phyloP scores from a whole-genome alignment of 2,113 vertebrate genomes.

The Cottus gobio region DNA sequence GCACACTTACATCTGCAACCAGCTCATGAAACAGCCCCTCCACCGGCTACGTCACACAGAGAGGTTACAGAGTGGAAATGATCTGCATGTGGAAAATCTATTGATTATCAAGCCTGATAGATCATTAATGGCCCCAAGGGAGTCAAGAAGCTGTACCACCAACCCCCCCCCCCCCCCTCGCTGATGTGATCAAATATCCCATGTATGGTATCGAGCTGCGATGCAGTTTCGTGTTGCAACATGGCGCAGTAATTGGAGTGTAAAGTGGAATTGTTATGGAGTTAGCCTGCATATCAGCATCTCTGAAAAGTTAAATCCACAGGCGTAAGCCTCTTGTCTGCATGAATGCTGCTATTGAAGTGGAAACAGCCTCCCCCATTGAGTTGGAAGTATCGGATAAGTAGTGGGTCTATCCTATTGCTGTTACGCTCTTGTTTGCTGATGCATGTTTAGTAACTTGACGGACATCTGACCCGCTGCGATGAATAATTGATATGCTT shows the following conservation, averaged over 20 bases:
- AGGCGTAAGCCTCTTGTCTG: constrained; percentile 46
- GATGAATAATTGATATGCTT: constrained; percentile 75
- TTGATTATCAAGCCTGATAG: constrained; percentile 60
- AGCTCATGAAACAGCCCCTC: constrained; percentile 15
- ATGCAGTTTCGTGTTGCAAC: constrained; percentile 71
- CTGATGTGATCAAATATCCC: constrained; percentile 67
- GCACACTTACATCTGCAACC: constrained; percentile 38
- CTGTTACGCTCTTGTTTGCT: constrained; percentile 75
- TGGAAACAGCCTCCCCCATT: constrained; percentile 65
- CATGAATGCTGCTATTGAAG: constrained; percentile 51
- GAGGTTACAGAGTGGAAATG: constrained; percentile 43
- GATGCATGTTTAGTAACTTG: constrained; percentile 78
- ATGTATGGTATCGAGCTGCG: constrained; percentile 61
- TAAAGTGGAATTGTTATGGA: constrained; percentile 63
- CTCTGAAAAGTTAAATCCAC: constrained; percentile 60
- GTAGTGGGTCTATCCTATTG: constrained; percentile 67
- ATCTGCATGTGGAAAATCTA: constrained; percentile 53
- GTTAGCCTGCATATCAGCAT: constrained; percentile 35
- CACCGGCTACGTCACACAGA: constrained; percentile 12
- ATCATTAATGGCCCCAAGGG: constrained; percentile 45
- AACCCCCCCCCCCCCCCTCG: neutral
- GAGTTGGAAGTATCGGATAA: constrained; percentile 73
- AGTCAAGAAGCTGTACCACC: constrained; percentile 47
- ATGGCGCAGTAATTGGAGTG: constrained; percentile 57
- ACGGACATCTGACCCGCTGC: constrained; percentile 67